Percentiles rank a stretch among this genome's conserved stretches.
Conservation (phyloP, 2,113 vertebrate species). For the Trematocara macrostoma region DNA sequence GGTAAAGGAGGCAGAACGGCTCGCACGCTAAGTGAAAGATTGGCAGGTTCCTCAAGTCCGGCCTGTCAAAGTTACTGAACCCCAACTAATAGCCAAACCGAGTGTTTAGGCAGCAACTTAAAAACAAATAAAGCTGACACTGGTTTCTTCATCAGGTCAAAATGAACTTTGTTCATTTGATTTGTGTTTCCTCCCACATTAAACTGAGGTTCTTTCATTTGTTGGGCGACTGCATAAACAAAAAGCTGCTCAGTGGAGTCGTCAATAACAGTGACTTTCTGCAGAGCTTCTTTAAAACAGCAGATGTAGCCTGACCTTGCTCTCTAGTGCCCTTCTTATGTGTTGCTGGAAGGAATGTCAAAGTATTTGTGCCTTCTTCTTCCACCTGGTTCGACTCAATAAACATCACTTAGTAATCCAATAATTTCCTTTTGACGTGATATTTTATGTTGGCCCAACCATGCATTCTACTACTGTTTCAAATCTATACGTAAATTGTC, state of each 20-base stretch:
- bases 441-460: background rate
- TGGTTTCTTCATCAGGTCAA: background rate
- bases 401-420: background rate
- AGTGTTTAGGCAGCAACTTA: background rate
- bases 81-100: background rate
- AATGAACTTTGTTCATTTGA: background rate
- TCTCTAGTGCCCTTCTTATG: background rate
- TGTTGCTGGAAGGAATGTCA: background rate
- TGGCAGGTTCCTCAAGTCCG: background rate
- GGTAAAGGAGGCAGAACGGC: background rate
- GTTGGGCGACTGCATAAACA: background rate
- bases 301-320: background rate
- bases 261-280: background rate
- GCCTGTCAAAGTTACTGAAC: background rate
- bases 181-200: background rate
- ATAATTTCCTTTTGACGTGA: background rate
- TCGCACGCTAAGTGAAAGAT: background rate
- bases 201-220: background rate
- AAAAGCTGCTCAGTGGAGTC: fast-evolving
- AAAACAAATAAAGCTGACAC: background rate
- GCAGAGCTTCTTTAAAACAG: background rate
- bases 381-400: background rate
- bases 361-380: background rate
- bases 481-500: background rate
- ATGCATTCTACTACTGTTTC: background rate